Conservation (phyloP, 2,797 vertebrate species). For the Apogon hyalosoma region DNA sequence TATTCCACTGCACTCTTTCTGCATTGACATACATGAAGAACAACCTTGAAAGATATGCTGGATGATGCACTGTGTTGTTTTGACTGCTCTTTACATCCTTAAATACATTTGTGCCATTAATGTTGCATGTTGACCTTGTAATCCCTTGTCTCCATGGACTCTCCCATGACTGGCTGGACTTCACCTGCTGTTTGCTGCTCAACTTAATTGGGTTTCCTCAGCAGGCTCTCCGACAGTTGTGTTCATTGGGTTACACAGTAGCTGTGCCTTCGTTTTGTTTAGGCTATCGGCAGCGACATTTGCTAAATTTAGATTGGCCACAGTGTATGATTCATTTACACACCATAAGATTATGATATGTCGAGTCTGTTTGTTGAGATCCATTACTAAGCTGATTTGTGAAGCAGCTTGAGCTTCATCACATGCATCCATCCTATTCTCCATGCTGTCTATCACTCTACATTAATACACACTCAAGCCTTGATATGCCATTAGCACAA, state of each 20-base stretch:
- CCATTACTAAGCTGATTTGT: constrained; percentile 20
- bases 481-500: constrained; percentile 29
- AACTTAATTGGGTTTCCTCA: constrained; percentile 18
- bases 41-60: not conserved
- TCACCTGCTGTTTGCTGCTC: constrained; percentile 22
- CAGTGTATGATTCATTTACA: constrained; percentile 15
- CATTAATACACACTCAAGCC: constrained; percentile 33
- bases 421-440: constrained; percentile 34
- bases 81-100: constrained; percentile 16
- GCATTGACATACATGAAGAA: constrained; percentile 16
- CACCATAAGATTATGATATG: constrained; percentile 27
- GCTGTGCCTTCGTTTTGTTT: constrained; percentile 26
- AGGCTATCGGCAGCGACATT: constrained; percentile 7
- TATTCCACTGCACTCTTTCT: constrained; percentile 33
- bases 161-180: constrained; percentile 17
- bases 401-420: constrained; percentile 33
- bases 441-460: constrained; percentile 19
- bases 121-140: constrained; percentile 46
- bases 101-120: not conserved
- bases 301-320: constrained; percentile 21
- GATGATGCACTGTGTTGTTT: not conserved
- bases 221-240: constrained; percentile 19
- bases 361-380: constrained; percentile 41
- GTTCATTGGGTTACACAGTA: constrained; percentile 21
- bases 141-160: constrained; percentile 14